Percentiles rank a stretch among this genome's conserved stretches.
Evolutionary conservation across 2,113 vertebrate species (phyloP).

Genomic region (Misgurnus anguillicaudatus): DNA sequence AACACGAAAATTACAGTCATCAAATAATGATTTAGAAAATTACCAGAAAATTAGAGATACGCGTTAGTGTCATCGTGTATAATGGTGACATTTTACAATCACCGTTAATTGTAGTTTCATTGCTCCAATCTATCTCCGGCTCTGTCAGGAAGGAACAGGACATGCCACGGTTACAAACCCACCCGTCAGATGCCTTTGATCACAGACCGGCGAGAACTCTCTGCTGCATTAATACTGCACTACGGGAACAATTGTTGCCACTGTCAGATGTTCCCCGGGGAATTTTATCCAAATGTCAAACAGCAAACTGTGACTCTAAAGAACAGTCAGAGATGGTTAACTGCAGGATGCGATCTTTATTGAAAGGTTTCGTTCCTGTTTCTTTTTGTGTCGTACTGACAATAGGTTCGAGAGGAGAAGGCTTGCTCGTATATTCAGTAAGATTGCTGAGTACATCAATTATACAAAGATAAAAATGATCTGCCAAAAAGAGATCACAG

Average conservation of each 20-base stretch:
- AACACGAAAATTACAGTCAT: slow-evolving; percentile 8
- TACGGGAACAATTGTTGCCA: slow-evolving; percentile 6
- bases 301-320: slow-evolving; percentile 17
- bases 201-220: neutral
- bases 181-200: slow-evolving; percentile 11
- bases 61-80: neutral
- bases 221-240: slow-evolving; percentile 5
- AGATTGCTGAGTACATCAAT: neutral
- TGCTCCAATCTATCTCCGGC: neutral
- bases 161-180: neutral
- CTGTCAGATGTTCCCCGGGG: slow-evolving; percentile 11
- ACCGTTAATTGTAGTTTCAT: slow-evolving; percentile 1
- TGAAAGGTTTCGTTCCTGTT: slow-evolving; percentile 9
- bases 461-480: slow-evolving; percentile 25
- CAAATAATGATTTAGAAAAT: slow-evolving; percentile 14
- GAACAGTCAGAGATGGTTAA: slow-evolving; percentile 9
- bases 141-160: neutral
- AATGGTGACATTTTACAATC: slow-evolving; percentile 7
- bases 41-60: neutral
- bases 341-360: neutral
- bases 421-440: slow-evolving; percentile 3
- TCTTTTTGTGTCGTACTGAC: neutral
- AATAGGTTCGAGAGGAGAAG: neutral
- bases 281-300: slow-evolving; percentile 34
- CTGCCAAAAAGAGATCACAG: neutral